These are phyloP conservation scores for Ursus arctos DNA, from an alignment of 2,113 vertebrate genomes.

Conservation along the genomic window DNA sequence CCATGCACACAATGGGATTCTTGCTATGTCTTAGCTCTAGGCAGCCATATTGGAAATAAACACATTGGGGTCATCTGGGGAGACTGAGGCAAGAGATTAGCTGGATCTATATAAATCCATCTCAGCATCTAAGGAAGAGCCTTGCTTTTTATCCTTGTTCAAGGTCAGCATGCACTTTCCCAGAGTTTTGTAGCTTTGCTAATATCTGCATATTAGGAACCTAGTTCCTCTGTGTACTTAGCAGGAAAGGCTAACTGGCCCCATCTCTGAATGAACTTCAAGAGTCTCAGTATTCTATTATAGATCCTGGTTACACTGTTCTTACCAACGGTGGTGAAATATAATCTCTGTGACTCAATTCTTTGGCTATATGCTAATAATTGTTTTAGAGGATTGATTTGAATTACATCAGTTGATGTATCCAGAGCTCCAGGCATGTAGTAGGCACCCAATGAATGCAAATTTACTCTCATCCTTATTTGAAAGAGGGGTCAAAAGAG, in stretches of 20 bases:
- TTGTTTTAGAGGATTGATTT: slow-evolving; percentile 22
- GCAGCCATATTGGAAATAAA: not conserved
- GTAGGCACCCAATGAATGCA: not conserved
- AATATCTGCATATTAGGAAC: not conserved
- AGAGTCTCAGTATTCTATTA: not conserved
- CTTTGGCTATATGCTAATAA: not conserved
- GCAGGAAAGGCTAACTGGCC: not conserved
- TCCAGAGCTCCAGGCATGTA: not conserved
- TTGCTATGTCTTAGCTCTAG: not conserved
- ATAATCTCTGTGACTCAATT: not conserved
- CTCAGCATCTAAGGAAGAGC: not conserved
- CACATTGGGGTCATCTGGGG: not conserved
- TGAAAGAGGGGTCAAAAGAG: slow-evolving; percentile 26
- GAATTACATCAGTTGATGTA: not conserved
- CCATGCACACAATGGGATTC: not conserved
- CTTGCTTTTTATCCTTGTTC: not conserved
- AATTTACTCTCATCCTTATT: not conserved
- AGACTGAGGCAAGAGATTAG: not conserved
- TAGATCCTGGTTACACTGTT: not conserved
- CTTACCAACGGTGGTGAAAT: not conserved
- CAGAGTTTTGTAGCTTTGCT: not conserved
- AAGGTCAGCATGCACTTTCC: not conserved
- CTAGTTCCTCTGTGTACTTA: not conserved
- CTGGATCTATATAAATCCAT: not conserved
- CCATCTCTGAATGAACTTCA: slow-evolving; percentile 6